Percentiles rank a stretch among this genome's conserved stretches.
These are phyloP conservation scores for Notamacropus eugenii DNA, from an alignment of 2,797 vertebrate species.

Conservation along the genomic window DNA sequence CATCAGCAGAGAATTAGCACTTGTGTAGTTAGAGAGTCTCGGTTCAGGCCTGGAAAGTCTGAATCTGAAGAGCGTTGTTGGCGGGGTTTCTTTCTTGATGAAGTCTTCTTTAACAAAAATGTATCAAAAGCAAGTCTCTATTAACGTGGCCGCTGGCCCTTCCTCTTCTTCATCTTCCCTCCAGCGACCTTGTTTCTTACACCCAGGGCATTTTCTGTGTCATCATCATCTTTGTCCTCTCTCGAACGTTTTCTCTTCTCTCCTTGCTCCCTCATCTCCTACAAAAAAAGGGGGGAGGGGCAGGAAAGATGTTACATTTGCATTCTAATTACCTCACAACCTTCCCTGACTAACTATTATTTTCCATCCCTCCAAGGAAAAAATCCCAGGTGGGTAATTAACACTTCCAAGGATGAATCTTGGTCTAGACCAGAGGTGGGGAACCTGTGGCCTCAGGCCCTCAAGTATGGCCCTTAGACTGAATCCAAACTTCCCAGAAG, in stretches of 20 bases:
- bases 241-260: slow-evolving; percentile 92
- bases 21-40: background rate
- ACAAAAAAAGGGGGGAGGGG: slow-evolving; percentile 44
- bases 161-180: slow-evolving; percentile 86
- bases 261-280: slow-evolving; percentile 95
- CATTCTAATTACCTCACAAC: background rate
- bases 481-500: too few relatives aligned
- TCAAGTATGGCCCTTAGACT: too few relatives aligned
- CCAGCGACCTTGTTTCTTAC: slow-evolving; percentile 88
- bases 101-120: background rate
- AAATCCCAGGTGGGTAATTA: background rate
- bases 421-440: background rate
- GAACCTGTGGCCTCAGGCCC: too few relatives aligned
- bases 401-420: background rate
- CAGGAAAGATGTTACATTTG: background rate
- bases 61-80: background rate
- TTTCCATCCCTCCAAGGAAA: background rate
- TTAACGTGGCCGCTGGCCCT: slow-evolving; percentile 77
- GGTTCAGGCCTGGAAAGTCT: background rate
- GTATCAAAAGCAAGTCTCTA: background rate
- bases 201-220: slow-evolving; percentile 85
- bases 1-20: background rate
- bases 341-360: background rate
- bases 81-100: background rate
- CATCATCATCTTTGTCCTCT: slow-evolving; percentile 84